Evolutionary conservation across 2,888 invertebrate genomes (phyloP), one percentile per base, ranked within the genome.

Genomic region (Clivina fossor): DNA sequence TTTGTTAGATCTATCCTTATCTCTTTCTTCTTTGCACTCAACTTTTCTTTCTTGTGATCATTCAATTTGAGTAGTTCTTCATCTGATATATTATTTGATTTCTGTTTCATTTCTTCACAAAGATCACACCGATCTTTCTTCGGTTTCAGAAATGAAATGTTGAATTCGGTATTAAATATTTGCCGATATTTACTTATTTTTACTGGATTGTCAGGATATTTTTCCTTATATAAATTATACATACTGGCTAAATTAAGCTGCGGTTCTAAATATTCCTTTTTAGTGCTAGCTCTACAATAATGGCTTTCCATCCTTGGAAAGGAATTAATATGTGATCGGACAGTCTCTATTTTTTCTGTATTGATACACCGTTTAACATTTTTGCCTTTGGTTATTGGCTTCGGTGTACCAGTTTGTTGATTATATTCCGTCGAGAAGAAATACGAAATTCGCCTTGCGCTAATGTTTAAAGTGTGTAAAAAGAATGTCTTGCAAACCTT

Each of bases 101-200:
- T 46, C 5, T 46, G 30, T 20, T 35, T 33, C 16, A 46, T 18
- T 46, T 46, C 33, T 46, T 22, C 37, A 46, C 54, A 54, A 11
- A 26, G 15, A 30, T 49, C 49, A 24, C 56, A 56, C 24, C 32
- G 19, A 28, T 56, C 56, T 50, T 56, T 50, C 26, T 56, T 56
- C 5, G 49, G 56, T 13, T 22, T 35, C n/a, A 16, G 37, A 38
- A 55, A 55, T 3, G 46, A 28, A 4, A 56, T 15, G 33, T 56
- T 56, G 22, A 38, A 56, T 18, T 50, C 4, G 2, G 16, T 38
- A 18, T 41, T 49, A 50, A 56, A 56, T 16, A 50, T 48, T 20
- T 50, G 40, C 26, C 48, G 9, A 18, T 50, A 56, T 8, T 43
- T 9, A 11, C 13, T 22, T 15, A 43, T 11, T 50, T 50, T 56